A percentile compares a stretch with the other conserved stretches of the same genome.
Conservation (phyloP, 2,113 vertebrate genomes). For the Monopterus albus region DNA sequence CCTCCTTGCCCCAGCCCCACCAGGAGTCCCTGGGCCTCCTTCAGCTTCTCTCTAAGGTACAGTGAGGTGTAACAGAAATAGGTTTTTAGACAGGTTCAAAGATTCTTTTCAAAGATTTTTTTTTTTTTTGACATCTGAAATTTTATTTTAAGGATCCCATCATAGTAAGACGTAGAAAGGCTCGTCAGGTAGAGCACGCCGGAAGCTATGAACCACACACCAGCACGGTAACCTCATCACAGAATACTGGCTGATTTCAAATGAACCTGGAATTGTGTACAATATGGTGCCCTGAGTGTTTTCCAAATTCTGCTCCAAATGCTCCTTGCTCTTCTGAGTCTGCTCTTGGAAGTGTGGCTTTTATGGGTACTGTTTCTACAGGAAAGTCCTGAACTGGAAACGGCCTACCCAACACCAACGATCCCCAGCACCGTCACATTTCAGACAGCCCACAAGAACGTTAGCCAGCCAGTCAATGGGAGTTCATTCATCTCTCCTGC, state of each 20-base stretch:
- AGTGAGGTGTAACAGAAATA: too few relatives aligned
- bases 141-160: conserved; percentile 47
- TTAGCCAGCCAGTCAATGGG: conserved; percentile 35
- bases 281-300: too few relatives aligned
- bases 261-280: background rate
- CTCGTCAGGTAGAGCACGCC: background rate
- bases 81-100: too few relatives aligned
- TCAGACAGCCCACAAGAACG: conserved; percentile 65
- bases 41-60: conserved; percentile 76
- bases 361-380: conserved; percentile 21
- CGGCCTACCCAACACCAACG: conserved; percentile 2
- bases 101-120: too few relatives aligned
- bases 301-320: too few relatives aligned
- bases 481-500: conserved; percentile 29
- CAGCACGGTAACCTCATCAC: conserved; percentile 47
- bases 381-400: conserved; percentile 24
- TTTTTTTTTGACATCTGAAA: background rate
- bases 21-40: conserved; percentile 79
- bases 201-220: background rate
- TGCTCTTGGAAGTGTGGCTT: background rate
- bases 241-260: background rate
- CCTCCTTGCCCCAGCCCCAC: conserved; percentile 70
- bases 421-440: conserved; percentile 52
- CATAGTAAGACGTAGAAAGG: conserved; percentile 31
- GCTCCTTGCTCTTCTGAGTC: background rate